Conservation (phyloP, 92 coral and sea anemone genomes). For the Anthopleura xanthogrammica region DNA sequence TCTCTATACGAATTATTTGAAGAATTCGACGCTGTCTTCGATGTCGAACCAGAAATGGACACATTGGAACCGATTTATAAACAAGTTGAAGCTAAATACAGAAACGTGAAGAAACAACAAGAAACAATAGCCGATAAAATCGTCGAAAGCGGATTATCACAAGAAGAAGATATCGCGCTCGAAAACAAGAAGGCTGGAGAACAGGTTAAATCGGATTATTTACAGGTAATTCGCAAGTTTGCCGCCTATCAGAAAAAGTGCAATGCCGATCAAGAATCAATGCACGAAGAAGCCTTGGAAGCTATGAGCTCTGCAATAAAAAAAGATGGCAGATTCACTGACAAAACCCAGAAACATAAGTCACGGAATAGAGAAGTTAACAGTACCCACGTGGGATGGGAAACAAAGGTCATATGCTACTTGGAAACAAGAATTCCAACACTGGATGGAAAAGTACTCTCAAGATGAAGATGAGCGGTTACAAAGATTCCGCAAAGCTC, state of each 20-base stretch:
- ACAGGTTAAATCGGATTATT: slow-evolving; percentile 41
- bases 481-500: slow-evolving; percentile 42
- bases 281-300: slow-evolving; percentile 14
- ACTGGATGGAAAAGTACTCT: slow-evolving; percentile 52
- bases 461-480: slow-evolving; percentile 49
- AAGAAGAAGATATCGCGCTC: slow-evolving; percentile 24
- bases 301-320: slow-evolving; percentile 42
- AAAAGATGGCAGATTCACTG: slow-evolving; percentile 52
- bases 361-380: slow-evolving; percentile 46
- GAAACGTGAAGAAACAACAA: not conserved
- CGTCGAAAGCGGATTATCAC: not conserved
- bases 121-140: not conserved
- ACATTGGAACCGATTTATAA: too few species aligned
- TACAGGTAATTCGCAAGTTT: slow-evolving; percentile 25
- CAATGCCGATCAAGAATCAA: slow-evolving; percentile 10
- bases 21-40: too few species aligned
- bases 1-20: too few species aligned
- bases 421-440: slow-evolving; percentile 47
- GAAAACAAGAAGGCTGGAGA: slow-evolving; percentile 42
- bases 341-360: slow-evolving; percentile 13
- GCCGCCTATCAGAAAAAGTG: slow-evolving; percentile 20
- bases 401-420: slow-evolving; percentile 32
- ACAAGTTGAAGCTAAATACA: not conserved
- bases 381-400: slow-evolving; percentile 52
- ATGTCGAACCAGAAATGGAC: too few species aligned